A percentile compares a stretch with the other conserved stretches of the same genome.
Conservation (phyloP, 1,140 invertebrate species). For the Leptopilina boulardi region DNA sequence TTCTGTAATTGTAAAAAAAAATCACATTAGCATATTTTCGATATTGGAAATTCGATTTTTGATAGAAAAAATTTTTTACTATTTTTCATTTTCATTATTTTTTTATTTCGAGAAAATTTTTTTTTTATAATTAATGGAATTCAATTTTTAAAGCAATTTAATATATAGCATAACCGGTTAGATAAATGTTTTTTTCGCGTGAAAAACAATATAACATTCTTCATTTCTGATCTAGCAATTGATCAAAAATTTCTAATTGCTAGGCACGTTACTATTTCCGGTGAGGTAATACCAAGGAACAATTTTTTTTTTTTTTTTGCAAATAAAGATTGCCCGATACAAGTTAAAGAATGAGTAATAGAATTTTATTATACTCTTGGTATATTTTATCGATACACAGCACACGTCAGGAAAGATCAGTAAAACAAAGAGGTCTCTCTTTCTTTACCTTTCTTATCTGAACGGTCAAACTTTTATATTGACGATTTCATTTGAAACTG, state of each 20-base stretch:
- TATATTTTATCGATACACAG: conserved; percentile 5
- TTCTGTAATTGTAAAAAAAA: conserved; percentile 78
- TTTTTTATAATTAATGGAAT: no score
- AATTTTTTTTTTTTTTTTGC: conserved; percentile 12
- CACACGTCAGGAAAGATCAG: conserved; percentile 10
- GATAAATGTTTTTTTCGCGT: conserved; percentile 23
- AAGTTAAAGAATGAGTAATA: conserved; percentile 29
- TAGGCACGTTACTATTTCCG: neutral
- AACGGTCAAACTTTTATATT: neutral
- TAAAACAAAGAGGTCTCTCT: conserved; percentile 2
- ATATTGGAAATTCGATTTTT: no score
- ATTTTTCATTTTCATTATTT: no score
- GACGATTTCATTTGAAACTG: conserved; percentile 4
- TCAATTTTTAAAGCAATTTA: no score
- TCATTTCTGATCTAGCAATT: conserved; percentile 2
- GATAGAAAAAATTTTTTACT: neutral
- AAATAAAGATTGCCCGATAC: neutral
- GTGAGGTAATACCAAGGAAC: conserved; percentile 8
- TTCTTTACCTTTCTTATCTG: neutral
- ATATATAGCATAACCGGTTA: neutral
- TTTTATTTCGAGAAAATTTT: no score
- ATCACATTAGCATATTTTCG: neutral
- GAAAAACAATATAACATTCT: neutral
- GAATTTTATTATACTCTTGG: conserved; percentile 20
- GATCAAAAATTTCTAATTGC: conserved; percentile 18